Conservation (phyloP, 1,140 invertebrate species). For the Listronotus bonariensis region DNA sequence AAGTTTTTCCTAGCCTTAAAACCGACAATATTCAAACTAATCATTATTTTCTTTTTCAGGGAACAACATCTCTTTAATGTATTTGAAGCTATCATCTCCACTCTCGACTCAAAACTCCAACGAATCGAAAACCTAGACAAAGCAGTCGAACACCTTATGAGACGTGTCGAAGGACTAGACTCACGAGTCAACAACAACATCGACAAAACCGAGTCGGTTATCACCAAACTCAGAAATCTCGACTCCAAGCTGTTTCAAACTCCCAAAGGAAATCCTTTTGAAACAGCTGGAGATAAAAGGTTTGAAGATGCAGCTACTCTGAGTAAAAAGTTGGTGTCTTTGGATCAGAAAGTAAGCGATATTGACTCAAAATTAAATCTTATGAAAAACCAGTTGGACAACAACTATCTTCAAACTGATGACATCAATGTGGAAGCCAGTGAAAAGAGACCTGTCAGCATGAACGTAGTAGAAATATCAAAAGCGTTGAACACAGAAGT, state of each 20-base stretch:
- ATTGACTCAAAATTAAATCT: slow-evolving; percentile 78
- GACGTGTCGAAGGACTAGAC: slow-evolving; percentile 79
- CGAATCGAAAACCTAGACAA: slow-evolving; percentile 85
- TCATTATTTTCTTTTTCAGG: slow-evolving; percentile 71
- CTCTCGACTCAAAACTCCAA: slow-evolving; percentile 82
- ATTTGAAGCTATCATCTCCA: slow-evolving; percentile 87
- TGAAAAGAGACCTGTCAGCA: slow-evolving; percentile 80
- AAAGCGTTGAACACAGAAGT: slow-evolving; percentile 78
- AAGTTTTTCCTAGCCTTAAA: too few relatives aligned
- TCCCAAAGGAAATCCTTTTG: slow-evolving; percentile 31
- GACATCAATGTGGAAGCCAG: slow-evolving; percentile 83
- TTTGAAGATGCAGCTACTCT: slow-evolving; percentile 16
- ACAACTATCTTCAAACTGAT: slow-evolving; percentile 76
- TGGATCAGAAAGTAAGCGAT: slow-evolving; percentile 80
- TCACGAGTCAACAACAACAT: slow-evolving; percentile 80
- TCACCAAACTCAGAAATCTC: slow-evolving; percentile 72
- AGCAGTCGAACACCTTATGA: slow-evolving; percentile 82
- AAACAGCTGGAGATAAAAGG: slow-evolving; percentile 3
- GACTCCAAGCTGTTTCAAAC: slow-evolving; percentile 72
- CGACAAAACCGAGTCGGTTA: slow-evolving; percentile 80
- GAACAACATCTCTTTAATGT: slow-evolving; percentile 89
- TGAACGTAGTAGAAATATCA: slow-evolving; percentile 77
- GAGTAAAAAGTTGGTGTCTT: slow-evolving; percentile 56
- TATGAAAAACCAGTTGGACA: slow-evolving; percentile 80
- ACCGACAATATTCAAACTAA: too few relatives aligned